A percentile compares a stretch with the other conserved stretches of the same genome.
Conservation (phyloP, 2,113 vertebrate genomes). For the Bettongia penicillata region DNA sequence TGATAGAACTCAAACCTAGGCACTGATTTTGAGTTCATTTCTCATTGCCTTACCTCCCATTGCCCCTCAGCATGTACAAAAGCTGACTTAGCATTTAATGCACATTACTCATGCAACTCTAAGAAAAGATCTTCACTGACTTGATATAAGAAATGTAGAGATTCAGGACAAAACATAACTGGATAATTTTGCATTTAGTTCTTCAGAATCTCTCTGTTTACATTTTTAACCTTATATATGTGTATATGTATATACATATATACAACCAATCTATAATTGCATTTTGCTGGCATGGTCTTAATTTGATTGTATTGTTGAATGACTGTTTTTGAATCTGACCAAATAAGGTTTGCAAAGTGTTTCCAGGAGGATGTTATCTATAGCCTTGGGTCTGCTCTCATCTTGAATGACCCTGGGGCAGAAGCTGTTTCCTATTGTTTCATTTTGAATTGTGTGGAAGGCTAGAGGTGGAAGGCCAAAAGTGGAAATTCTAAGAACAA, state of each 20-base stretch:
- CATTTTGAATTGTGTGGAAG: constrained; percentile 81
- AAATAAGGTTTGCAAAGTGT: constrained; percentile 66
- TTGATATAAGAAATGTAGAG: not conserved
- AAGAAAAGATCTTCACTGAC: not conserved
- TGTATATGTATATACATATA: not conserved
- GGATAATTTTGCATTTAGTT: constrained; percentile 47
- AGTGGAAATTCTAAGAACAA: constrained; percentile 82
- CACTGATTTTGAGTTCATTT: not conserved
- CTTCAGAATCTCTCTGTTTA: constrained; percentile 70
- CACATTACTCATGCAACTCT: constrained; percentile 9
- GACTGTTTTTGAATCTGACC: constrained; percentile 75
- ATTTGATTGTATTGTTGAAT: constrained; percentile 76
- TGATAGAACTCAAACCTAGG: not conserved
- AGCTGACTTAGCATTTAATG: not conserved
- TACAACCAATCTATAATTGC: constrained; percentile 59
- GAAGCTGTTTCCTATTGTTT: constrained; percentile 76
- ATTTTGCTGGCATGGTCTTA: constrained; percentile 73
- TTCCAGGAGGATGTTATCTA: constrained; percentile 62
- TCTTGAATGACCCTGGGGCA: constrained; percentile 50
- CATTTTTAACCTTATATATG: constrained; percentile 20
- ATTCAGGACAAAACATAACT: not conserved
- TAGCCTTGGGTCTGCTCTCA: constrained; percentile 43
- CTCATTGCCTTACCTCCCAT: not conserved
- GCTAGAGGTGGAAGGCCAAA: constrained; percentile 68
- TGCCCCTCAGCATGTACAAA: not conserved